Evolutionary conservation across 2,888 invertebrate genomes (phyloP).

Genomic region (Pollenia amentaria): DNA sequence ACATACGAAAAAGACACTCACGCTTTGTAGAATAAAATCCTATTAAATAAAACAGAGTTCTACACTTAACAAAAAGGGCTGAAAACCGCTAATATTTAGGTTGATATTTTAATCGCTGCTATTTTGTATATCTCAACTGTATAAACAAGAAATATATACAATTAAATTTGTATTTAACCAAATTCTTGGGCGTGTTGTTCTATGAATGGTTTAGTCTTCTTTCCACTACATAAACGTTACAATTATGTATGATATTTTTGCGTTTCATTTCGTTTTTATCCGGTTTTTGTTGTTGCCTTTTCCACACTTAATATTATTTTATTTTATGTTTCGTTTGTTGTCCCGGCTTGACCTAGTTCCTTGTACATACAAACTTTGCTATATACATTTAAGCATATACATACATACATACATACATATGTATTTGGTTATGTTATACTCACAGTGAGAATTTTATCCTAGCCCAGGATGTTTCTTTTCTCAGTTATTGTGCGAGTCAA

Average conservation of each 20-base stretch:
- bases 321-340: slow-evolving; percentile 62
- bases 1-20: too few relatives aligned
- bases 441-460: slow-evolving; percentile 55
- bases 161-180: slow-evolving; percentile 22
- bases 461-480: slow-evolving; percentile 44
- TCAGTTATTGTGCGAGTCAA: slow-evolving; percentile 30
- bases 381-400: not conserved
- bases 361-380: not conserved
- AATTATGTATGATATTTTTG: slow-evolving; percentile 5
- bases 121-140: too few relatives aligned
- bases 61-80: too few relatives aligned
- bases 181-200: slow-evolving; percentile 62
- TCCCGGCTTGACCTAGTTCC: slow-evolving; percentile 75
- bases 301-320: slow-evolving; percentile 44
- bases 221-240: slow-evolving; percentile 57
- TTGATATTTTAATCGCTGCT: too few relatives aligned
- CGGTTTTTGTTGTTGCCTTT: slow-evolving; percentile 45
- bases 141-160: not conserved
- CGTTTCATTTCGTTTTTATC: slow-evolving; percentile 35
- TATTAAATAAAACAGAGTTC: too few relatives aligned
- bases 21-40: too few relatives aligned
- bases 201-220: slow-evolving; percentile 3
- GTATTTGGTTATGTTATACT: slow-evolving; percentile 23
- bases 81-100: too few relatives aligned
- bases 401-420: not conserved